These are phyloP conservation scores for Lates calcarifer DNA, from an alignment of 2,113 vertebrate species.

Conservation along the genomic window DNA sequence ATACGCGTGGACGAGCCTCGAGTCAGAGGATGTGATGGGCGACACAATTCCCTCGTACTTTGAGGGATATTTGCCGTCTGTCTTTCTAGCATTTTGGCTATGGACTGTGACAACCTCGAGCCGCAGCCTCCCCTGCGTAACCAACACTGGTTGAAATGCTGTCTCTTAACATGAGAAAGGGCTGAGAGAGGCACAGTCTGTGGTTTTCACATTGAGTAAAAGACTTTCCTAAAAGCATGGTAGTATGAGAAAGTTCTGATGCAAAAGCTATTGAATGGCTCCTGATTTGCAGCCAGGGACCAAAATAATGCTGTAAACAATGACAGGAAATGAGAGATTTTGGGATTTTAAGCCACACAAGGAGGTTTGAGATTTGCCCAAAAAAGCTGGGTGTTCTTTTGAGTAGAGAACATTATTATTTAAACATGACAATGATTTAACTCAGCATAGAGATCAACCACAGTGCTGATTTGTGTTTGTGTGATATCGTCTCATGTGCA, in stretches of 20 bases:
- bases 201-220: conserved; percentile 54
- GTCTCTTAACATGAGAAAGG: conserved; percentile 42
- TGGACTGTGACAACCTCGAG: conserved; percentile 57
- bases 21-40: conserved; percentile 67
- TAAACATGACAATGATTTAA: conserved; percentile 58
- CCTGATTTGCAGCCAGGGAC: conserved; percentile 65
- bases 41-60: conserved; percentile 62
- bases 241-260: conserved; percentile 54
- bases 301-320: conserved; percentile 71
- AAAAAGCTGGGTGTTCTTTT: conserved; percentile 45
- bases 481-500: conserved; percentile 16
- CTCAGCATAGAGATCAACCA: conserved; percentile 7
- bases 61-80: conserved; percentile 50
- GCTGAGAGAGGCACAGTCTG: conserved; percentile 59
- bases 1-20: conserved; percentile 63
- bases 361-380: conserved; percentile 46
- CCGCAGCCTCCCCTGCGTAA: conserved; percentile 43
- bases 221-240: conserved; percentile 48
- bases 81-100: conserved; percentile 50
- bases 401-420: conserved; percentile 42
- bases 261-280: conserved; percentile 62
- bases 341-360: conserved; percentile 57
- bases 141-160: conserved; percentile 45
- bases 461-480: conserved; percentile 48
- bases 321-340: conserved; percentile 66